Evolutionary conservation across 1,140 invertebrate genomes (phyloP).

Genomic region (Leptestheria dahalacensis): DNA sequence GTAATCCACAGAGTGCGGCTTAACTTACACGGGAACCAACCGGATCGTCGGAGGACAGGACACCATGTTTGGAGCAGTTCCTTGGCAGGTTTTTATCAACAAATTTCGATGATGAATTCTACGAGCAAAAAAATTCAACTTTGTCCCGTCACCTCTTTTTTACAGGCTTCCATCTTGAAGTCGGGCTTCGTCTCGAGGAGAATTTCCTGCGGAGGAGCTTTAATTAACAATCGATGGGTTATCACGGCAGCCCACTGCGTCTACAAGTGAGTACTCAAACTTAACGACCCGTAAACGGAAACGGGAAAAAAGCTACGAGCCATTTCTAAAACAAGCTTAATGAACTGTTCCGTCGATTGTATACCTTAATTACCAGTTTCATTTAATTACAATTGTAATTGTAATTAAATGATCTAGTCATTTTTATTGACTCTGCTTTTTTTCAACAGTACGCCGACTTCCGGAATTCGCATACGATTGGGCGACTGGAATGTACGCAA

Average conservation of each 20-base stretch:
- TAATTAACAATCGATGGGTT: constrained; percentile 37
- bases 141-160: constrained; percentile 17
- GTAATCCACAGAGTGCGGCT: constrained; percentile 58
- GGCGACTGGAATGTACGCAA: constrained; percentile 81
- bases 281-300: too few relatives aligned
- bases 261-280: constrained; percentile 28
- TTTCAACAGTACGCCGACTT: constrained; percentile 64
- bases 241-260: constrained; percentile 42
- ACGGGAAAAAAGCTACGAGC: too few relatives aligned
- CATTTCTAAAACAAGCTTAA: too few relatives aligned
- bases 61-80: constrained; percentile 74
- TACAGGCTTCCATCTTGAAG: constrained; percentile 72
- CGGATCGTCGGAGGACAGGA: constrained; percentile 84
- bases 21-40: constrained; percentile 67
- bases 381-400: too few relatives aligned
- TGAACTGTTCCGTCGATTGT: too few relatives aligned
- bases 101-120: not conserved
- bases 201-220: constrained; percentile 46
- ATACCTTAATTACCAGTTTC: too few relatives aligned
- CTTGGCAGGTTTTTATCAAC: constrained; percentile 54
- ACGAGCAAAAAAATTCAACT: not conserved
- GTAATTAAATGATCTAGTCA: too few relatives aligned
- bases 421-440: too few relatives aligned
- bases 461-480: constrained; percentile 64
- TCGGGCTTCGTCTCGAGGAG: constrained; percentile 77